Evolutionary conservation across 2,113 vertebrate species (phyloP), one percentile per base, ranked within the genome.

Genomic region (Symphodus melops): DNA sequence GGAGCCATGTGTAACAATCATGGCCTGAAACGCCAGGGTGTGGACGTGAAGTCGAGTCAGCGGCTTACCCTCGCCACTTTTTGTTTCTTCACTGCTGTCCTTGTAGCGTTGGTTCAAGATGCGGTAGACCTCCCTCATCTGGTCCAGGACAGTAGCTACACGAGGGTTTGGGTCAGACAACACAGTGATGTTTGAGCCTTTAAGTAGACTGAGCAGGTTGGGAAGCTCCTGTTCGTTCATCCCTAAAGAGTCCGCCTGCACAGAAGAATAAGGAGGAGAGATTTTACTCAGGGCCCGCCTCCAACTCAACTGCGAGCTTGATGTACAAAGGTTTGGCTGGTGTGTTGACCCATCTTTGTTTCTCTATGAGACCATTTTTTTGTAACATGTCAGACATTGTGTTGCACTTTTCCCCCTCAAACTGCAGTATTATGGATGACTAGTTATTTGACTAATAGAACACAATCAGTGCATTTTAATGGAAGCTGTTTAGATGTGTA

Each of bases 221-320:
- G 95, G 95, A 25, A 96, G 93, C 78, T 96, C 95, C 86, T 96
- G 95, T 75, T 96, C 95, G 63, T 96, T 96, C 95, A 96, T 96
- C 42, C 95, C 95, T 58, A 96, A 83, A 28, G 95, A 96, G 85
- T 95, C 93, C 1, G 93, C 91, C 72, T 94, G 77, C 2, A 75
- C 78, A 46, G 91, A 19, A 77, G 33, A 68, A 64, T 7, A 19
- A 72, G 6, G 20, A 75, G 9, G 5, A 60, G 13, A 19, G 9
- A 19, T 21, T 42, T 12, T 60, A 59, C 20, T n/a, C 0, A 13
- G 20, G 41, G 36, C 3, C 20, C 25, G n/a, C 20, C 21, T 28
- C 55, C 12, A 46, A 46, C 44, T 41, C 9, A 10, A 41, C 39
- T 41, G 39, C 19, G 21, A 8, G 36, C 28, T 33, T 33, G 28